Conservation (phyloP, 2,888 invertebrate species). For the Chrysotoxum bicinctum region DNA sequence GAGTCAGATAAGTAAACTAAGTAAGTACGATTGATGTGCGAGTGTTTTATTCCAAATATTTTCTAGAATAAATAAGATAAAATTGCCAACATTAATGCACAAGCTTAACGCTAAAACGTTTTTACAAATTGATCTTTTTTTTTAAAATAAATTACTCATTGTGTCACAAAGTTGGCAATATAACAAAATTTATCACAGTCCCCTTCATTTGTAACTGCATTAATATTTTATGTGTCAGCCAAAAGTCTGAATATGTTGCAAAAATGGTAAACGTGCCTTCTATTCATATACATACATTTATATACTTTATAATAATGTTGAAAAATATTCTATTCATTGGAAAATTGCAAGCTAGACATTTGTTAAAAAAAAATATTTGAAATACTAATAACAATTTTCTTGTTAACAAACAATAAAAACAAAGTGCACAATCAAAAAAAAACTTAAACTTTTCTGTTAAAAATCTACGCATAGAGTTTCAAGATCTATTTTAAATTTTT, state of each 20-base stretch:
- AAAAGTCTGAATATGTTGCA: not conserved
- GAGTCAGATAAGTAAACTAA: too few species aligned
- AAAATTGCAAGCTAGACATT: slow-evolving; percentile 12
- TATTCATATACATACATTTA: too few species aligned
- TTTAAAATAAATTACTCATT: not conserved
- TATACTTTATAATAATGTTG: slow-evolving; percentile 1
- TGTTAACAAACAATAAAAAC: not conserved
- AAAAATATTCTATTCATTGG: not conserved
- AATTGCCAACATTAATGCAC: not conserved
- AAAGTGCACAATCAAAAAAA: slow-evolving; percentile 6
- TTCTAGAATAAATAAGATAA: not conserved
- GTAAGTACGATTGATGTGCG: too few species aligned
- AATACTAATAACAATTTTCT: not conserved
- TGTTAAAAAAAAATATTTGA: not conserved
- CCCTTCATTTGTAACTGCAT: slow-evolving; percentile 28
- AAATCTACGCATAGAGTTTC: slow-evolving; percentile 68
- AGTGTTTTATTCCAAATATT: not conserved
- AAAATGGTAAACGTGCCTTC: slow-evolving; percentile 1
- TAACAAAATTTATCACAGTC: slow-evolving; percentile 20
- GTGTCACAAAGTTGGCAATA: slow-evolving; percentile 26
- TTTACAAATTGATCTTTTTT: not conserved
- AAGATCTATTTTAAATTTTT: slow-evolving; percentile 62
- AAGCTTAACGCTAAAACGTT: not conserved
- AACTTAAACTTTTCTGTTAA: slow-evolving; percentile 20
- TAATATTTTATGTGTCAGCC: slow-evolving; percentile 24